A percentile compares a stretch with the other conserved stretches of the same genome.
These are phyloP conservation scores for Nomada lathburiana DNA, from an alignment of 2,888 invertebrate genomes.

Conservation along the genomic window DNA sequence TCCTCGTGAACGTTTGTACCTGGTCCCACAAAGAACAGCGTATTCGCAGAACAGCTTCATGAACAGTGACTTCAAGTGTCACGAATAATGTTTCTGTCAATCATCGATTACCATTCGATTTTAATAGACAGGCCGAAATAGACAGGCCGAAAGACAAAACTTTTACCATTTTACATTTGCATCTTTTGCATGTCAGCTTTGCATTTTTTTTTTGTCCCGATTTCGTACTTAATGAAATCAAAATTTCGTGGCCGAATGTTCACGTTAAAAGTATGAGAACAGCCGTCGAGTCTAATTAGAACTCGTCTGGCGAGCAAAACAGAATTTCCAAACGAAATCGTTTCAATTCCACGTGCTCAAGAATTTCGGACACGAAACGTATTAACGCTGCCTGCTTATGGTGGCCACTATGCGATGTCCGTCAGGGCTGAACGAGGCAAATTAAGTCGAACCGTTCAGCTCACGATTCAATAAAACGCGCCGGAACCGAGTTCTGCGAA, in stretches of 20 bases:
- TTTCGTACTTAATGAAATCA: background rate
- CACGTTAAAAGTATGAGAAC: background rate
- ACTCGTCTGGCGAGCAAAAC: background rate
- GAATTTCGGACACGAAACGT: slow-evolving; percentile 29
- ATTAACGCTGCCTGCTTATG: slow-evolving; percentile 34
- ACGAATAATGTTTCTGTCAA: background rate
- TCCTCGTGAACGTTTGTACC: slow-evolving; percentile 52
- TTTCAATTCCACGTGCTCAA: slow-evolving; percentile 3
- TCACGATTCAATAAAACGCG: slow-evolving; percentile 30
- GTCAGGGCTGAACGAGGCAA: slow-evolving; percentile 21
- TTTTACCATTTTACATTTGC: background rate
- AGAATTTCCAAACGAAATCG: background rate
- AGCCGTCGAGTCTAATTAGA: background rate
- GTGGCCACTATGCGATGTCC: slow-evolving; percentile 11
- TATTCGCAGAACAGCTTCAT: slow-evolving; percentile 7
- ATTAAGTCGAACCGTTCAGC: slow-evolving; percentile 41
- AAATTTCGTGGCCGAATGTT: background rate
- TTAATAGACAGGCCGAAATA: background rate
- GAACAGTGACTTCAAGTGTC: background rate
- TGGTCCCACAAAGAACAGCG: slow-evolving; percentile 40
- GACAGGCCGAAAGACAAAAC: too few species aligned
- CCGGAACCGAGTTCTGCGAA: slow-evolving; percentile 57
- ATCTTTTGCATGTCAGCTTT: background rate
- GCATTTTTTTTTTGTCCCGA: background rate
- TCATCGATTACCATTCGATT: background rate